These are phyloP conservation scores for Alexandromys oeconomus DNA, from an alignment of 2,797 vertebrate genomes.

Conservation along the genomic window DNA sequence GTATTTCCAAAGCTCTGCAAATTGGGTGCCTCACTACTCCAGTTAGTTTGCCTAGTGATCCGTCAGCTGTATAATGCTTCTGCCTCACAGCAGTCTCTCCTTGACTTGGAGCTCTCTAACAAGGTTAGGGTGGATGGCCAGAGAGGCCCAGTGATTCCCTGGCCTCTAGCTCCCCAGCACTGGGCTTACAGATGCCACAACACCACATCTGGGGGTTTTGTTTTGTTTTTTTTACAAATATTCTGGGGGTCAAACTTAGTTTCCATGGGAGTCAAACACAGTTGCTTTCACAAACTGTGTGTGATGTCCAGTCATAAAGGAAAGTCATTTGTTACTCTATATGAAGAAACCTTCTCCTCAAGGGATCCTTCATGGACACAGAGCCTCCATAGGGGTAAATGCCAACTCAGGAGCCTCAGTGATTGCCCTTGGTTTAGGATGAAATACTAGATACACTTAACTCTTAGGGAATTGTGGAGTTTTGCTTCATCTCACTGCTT, in stretches of 20 bases:
- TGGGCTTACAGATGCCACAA: neutral
- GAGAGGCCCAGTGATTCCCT: neutral
- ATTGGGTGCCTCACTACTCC: too few relatives aligned
- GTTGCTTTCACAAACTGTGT: neutral
- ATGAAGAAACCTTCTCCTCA: neutral
- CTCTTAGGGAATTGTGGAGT: neutral
- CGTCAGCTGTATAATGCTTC: too few relatives aligned
- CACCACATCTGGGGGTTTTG: neutral
- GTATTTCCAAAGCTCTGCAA: too few relatives aligned
- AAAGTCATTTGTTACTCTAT: neutral
- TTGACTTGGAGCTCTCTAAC: neutral
- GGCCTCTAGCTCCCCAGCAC: fast-evolving
- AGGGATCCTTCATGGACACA: neutral
- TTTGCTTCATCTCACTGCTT: conserved; percentile 11
- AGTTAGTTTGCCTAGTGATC: too few relatives aligned
- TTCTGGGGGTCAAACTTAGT: neutral
- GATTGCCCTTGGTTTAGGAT: neutral
- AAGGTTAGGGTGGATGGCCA: neutral
- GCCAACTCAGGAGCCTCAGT: neutral
- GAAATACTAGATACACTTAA: neutral
- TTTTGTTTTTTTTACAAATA: neutral
- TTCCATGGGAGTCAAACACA: neutral
- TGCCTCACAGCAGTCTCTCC: neutral
- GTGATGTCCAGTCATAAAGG: neutral
- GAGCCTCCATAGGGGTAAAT: neutral